Conservation (phyloP, 2,113 vertebrate species). For the Narcine bancroftii region DNA sequence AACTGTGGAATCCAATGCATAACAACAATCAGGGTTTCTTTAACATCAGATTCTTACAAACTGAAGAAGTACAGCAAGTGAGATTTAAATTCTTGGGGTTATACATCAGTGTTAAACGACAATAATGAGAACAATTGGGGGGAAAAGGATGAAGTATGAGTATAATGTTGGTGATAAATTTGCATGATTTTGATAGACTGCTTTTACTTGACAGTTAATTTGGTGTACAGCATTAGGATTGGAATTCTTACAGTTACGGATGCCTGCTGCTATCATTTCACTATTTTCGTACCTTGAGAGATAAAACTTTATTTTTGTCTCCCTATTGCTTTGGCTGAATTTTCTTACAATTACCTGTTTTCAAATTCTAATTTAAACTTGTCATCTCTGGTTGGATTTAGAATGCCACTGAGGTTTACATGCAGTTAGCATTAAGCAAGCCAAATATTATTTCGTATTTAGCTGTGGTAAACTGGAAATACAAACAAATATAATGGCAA, state of each 20-base stretch:
- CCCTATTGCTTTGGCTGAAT: constrained; percentile 15
- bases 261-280: not conserved
- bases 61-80: not conserved
- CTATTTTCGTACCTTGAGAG: not conserved
- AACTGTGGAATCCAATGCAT: constrained; percentile 52
- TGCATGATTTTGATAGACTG: constrained; percentile 20
- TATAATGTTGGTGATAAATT: constrained; percentile 12
- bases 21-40: constrained; percentile 33
- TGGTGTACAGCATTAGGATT: not conserved
- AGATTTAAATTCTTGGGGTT: constrained; percentile 9
- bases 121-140: not conserved
- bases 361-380: constrained; percentile 27
- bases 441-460: constrained; percentile 49
- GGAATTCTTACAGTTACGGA: constrained; percentile 3
- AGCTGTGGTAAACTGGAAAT: constrained; percentile 32
- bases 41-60: not conserved
- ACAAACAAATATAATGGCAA: constrained; percentile 22
- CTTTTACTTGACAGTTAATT: constrained; percentile 26
- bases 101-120: not conserved
- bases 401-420: not conserved
- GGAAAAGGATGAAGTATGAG: not conserved
- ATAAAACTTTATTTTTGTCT: not conserved
- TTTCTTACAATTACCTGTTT: constrained; percentile 2
- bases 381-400: constrained; percentile 21
- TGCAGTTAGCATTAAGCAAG: constrained; percentile 42